Conservation (phyloP, 2,113 vertebrate species). For the Ophthalmolycus amberensis region DNA sequence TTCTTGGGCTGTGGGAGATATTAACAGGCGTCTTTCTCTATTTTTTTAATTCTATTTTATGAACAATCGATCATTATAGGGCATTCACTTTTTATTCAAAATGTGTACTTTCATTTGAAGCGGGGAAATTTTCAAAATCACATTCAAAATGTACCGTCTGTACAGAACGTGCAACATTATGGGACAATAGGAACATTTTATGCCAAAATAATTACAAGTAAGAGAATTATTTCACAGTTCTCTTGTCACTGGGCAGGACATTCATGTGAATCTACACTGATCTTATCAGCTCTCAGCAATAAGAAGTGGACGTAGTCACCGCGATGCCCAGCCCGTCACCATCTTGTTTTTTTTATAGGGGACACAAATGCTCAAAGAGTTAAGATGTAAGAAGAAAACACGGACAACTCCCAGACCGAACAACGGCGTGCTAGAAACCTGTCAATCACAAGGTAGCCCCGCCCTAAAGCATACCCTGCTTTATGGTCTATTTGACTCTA, state of each 20-base stretch:
- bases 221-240: background rate
- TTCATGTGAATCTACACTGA: background rate
- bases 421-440: background rate
- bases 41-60: background rate
- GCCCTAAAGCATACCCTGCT: background rate
- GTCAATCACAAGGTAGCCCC: background rate
- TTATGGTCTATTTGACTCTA: background rate
- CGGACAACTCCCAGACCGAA: background rate
- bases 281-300: constrained; percentile 15
- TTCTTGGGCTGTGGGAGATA: background rate
- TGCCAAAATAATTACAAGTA: background rate
- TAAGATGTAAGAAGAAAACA: background rate
- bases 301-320: background rate
- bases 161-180: background rate
- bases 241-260: background rate
- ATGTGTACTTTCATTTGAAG: background rate
- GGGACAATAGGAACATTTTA: no score
- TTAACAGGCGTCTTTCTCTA: background rate
- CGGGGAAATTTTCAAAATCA: background rate
- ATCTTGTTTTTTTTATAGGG: no score
- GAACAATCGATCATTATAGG: background rate
- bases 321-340: no score
- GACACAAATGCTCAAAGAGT: no score
- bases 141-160: background rate
- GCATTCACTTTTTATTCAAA: background rate